These are phyloP conservation scores for Apodemus agrarius DNA, from an alignment of 2,797 vertebrate genomes.

Conservation along the genomic window DNA sequence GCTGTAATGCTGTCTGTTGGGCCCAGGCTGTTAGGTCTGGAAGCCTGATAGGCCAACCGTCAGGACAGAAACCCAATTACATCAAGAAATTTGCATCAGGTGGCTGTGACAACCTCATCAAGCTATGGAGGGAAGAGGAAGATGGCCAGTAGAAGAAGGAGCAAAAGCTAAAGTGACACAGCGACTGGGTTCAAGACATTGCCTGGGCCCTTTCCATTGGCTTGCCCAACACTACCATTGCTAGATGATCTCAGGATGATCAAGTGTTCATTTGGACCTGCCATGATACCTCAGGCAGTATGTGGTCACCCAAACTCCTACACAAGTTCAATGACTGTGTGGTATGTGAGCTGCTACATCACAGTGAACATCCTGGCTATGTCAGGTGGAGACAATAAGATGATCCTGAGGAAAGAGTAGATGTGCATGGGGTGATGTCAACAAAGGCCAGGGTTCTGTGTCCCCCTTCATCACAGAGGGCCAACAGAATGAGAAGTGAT, in stretches of 20 bases:
- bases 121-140: conserved; percentile 98
- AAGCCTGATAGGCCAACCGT: conserved; percentile 95
- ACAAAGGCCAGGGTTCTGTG: conserved; percentile 96
- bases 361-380: conserved; percentile 97
- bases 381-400: conserved; percentile 98
- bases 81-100: conserved; percentile 97
- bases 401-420: conserved; percentile 96
- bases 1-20: conserved; percentile 98
- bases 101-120: conserved; percentile 98
- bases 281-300: conserved; percentile 94
- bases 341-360: conserved; percentile 99
- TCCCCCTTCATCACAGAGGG: conserved; percentile 92
- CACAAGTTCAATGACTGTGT: conserved; percentile 98
- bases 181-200: conserved; percentile 98
- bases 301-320: conserved; percentile 95
- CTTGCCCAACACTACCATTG: conserved; percentile 96
- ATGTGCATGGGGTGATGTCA: conserved; percentile 96
- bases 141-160: conserved; percentile 99
- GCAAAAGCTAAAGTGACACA: conserved; percentile 98
- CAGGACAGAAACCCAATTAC: conserved; percentile 95
- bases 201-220: conserved; percentile 99
- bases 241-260: conserved; percentile 98
- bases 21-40: conserved; percentile 96
- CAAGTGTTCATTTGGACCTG: conserved; percentile 98
- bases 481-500: conserved; percentile 97